These are phyloP conservation scores for Saccostrea glomerata DNA, from an alignment of 1,140 invertebrate species.

Conservation along the genomic window DNA sequence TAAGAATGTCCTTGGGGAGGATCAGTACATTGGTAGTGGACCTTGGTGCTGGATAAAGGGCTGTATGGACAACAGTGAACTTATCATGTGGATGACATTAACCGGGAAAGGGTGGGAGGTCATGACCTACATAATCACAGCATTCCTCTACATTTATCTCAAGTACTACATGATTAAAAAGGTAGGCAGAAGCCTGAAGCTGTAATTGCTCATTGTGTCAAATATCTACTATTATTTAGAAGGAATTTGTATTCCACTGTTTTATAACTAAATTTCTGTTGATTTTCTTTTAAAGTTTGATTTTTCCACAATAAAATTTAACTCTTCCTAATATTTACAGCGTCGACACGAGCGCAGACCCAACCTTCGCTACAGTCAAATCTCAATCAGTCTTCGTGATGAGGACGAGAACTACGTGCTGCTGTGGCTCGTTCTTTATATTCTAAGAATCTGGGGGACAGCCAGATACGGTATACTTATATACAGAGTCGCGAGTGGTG, in stretches of 20 bases:
- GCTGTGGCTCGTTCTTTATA: conserved; percentile 47
- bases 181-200: conserved; percentile 21
- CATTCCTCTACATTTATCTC: conserved; percentile 46
- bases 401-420: conserved; percentile 55
- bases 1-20: conserved; percentile 51
- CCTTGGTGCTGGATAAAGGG: conserved; percentile 61
- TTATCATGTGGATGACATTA: conserved; percentile 52
- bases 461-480: conserved; percentile 46
- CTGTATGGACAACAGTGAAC: not conserved
- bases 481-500: not conserved
- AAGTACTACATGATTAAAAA: conserved; percentile 42
- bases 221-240: too few relatives aligned
- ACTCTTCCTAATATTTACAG: not conserved
- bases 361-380: not conserved
- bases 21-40: conserved; percentile 53
- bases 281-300: too few relatives aligned
- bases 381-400: conserved; percentile 25
- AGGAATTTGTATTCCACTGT: too few relatives aligned
- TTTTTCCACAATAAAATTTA: too few relatives aligned
- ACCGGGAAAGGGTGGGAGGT: conserved; percentile 60
- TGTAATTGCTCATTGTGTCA: too few relatives aligned
- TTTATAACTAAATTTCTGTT: too few relatives aligned
- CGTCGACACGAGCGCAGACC: not conserved
- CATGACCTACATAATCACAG: conserved; percentile 48
- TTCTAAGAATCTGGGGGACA: conserved; percentile 58